These are phyloP conservation scores for Melanophora roralis DNA, from an alignment of 2,888 invertebrate genomes.

Conservation along the genomic window DNA sequence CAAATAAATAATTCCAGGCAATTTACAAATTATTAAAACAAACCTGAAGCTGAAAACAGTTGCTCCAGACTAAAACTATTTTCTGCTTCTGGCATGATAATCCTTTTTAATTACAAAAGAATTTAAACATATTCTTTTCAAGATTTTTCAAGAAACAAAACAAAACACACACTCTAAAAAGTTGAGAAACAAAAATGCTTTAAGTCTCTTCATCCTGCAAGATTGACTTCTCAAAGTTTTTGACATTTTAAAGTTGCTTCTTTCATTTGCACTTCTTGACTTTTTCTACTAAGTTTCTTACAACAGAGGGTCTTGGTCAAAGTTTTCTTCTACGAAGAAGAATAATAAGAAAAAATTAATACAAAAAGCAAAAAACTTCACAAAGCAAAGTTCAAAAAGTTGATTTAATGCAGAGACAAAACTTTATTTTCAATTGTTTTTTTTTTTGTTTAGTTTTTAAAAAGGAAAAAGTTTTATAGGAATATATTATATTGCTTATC, in stretches of 20 bases:
- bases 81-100: conserved; percentile 23
- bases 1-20: neutral
- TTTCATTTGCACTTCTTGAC: neutral
- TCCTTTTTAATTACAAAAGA: conserved; percentile 27
- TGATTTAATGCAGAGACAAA: neutral
- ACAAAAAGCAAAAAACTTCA: neutral
- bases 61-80: conserved; percentile 2
- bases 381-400: neutral
- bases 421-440: too few relatives aligned
- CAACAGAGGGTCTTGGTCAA: neutral
- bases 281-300: neutral
- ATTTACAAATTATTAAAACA: neutral
- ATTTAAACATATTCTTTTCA: neutral
- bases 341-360: neutral
- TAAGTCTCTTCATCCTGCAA: conserved; percentile 4
- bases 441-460: too few relatives aligned
- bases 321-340: neutral
- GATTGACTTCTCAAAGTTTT: neutral
- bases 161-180: neutral
- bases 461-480: too few relatives aligned
- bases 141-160: neutral
- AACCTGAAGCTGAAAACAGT: neutral
- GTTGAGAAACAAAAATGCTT: neutral
- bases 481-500: too few relatives aligned
- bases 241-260: conserved; percentile 5